Evolutionary conservation across 2,888 invertebrate species (phyloP).

Genomic region (Tethea ocularis): DNA sequence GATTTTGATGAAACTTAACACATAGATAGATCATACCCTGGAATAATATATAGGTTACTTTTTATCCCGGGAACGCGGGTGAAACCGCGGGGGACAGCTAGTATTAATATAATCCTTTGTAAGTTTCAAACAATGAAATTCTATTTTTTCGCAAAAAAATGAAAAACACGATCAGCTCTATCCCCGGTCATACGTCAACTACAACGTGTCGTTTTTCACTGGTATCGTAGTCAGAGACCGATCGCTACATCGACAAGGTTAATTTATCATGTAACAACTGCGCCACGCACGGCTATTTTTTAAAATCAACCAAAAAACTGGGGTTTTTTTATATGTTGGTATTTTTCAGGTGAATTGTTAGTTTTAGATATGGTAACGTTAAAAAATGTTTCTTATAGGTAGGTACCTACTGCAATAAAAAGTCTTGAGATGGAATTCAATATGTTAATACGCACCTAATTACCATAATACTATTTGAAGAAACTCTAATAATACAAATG

Average conservation of each 20-base stretch:
- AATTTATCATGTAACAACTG: conserved; percentile 76
- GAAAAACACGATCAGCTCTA: conserved; percentile 29
- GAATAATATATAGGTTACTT: too few species aligned
- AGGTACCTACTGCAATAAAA: too few species aligned
- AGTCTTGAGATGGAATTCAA: too few species aligned
- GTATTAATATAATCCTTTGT: too few species aligned
- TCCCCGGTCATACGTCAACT: conserved; percentile 51
- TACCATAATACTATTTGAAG: too few species aligned
- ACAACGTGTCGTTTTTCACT: conserved; percentile 57
- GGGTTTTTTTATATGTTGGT: neutral
- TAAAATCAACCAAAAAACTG: conserved; percentile 25
- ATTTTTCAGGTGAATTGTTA: neutral
- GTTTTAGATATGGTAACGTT: neutral
- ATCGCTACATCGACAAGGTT: conserved; percentile 64
- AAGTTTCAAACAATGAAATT: neutral
- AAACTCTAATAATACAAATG: too few species aligned
- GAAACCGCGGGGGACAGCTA: too few species aligned
- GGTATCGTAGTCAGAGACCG: conserved; percentile 50
- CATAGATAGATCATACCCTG: too few species aligned
- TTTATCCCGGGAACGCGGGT: too few species aligned
- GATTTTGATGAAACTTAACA: too few species aligned
- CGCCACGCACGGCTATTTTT: conserved; percentile 28
- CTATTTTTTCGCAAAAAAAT: conserved; percentile 23
- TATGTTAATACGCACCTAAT: too few species aligned
- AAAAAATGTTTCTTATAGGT: too few species aligned